Conservation (phyloP, 2,113 vertebrate genomes). For the Thymallus thymallus region DNA sequence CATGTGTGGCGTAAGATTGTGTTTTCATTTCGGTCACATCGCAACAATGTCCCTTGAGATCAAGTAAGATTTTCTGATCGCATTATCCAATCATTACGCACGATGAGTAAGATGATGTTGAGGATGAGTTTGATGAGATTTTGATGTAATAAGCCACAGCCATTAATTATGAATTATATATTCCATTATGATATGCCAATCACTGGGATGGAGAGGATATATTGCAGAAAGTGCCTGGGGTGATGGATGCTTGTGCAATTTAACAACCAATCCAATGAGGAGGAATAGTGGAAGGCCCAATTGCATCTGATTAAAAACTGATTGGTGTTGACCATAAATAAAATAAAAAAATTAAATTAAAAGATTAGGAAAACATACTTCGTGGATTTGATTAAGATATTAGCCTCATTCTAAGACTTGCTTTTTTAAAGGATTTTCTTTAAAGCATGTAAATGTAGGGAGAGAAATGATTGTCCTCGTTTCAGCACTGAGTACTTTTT, state of each 20-base stretch:
- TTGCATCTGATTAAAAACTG: constrained; percentile 1
- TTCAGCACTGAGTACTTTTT: not conserved
- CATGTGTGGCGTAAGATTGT: not conserved
- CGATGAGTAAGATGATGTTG: not conserved
- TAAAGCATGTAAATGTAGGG: not conserved
- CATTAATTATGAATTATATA: not conserved
- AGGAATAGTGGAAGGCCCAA: not conserved
- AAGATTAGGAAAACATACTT: not conserved
- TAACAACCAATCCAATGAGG: too few species aligned
- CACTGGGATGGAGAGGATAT: not conserved
- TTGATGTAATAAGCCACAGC: not conserved
- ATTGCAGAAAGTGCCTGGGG: not conserved
- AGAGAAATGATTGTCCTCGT: not conserved
- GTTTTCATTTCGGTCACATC: constrained; percentile 4
- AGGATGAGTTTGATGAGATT: constrained; percentile 6
- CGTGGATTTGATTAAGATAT: not conserved
- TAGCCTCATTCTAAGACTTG: not conserved
- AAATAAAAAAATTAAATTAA: not conserved
- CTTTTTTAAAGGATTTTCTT: not conserved
- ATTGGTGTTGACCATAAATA: not conserved
- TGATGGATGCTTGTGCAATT: not conserved
- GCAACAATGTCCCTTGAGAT: not conserved
- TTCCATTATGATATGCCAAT: constrained; percentile 3
- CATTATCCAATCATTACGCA: constrained; percentile 2
- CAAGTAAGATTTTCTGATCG: not conserved